phyloP scores from a whole-genome alignment of 2,888 invertebrate genomes.

The Drosophila setosimentum region DNA sequence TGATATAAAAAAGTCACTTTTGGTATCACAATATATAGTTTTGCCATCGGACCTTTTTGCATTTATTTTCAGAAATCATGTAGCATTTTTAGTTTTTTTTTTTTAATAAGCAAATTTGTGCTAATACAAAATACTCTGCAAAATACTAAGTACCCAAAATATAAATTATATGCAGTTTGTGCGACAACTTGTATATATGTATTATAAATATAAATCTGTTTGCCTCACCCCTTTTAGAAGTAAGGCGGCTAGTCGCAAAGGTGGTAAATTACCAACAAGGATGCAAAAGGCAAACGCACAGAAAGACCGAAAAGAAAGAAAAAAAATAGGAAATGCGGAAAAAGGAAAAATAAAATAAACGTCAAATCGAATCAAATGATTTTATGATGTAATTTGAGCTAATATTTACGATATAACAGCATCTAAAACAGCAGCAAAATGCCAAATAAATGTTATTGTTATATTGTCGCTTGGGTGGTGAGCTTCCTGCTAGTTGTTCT shows the following conservation, averaged over 20 bases:
- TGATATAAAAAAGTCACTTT: background rate
- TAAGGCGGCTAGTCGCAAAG: conserved; percentile 32
- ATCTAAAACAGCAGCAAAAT: conserved; percentile 83
- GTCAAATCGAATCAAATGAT: conserved; percentile 85
- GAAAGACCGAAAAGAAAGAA: conserved; percentile 4
- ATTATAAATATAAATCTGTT: conserved; percentile 1
- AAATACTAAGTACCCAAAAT: background rate
- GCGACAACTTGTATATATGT: background rate
- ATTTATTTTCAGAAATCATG: background rate
- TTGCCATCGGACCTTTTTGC: background rate
- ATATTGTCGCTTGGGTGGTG: conserved; percentile 83
- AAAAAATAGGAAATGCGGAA: conserved; percentile 2
- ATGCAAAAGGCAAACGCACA: conserved; percentile 27
- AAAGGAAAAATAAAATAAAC: conserved; percentile 81
- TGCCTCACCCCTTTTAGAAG: conserved; percentile 26
- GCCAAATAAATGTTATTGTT: conserved; percentile 84
- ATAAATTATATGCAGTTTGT: background rate
- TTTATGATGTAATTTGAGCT: conserved; percentile 85
- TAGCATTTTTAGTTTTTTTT: no score
- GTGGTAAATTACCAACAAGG: conserved; percentile 53
- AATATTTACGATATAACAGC: conserved; percentile 85
- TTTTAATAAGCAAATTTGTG: background rate
- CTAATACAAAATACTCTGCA: background rate
- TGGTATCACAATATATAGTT: background rate
- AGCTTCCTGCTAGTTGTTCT: conserved; percentile 37